These are phyloP conservation scores for Cromileptes altivelis DNA, from an alignment of 2,113 vertebrate genomes.

Conservation along the genomic window DNA sequence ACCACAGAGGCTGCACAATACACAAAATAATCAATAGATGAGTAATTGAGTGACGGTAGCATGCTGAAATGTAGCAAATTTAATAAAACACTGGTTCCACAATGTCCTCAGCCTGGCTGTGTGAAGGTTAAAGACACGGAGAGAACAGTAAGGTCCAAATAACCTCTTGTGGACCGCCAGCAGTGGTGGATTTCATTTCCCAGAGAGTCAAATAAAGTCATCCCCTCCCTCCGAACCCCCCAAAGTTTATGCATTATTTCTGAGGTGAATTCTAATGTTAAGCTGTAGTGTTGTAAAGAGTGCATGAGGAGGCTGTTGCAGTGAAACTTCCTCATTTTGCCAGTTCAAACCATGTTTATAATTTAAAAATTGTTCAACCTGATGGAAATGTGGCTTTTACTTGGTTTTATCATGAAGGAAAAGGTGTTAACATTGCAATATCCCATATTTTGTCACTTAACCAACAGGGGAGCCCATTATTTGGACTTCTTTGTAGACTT, in stretches of 20 bases:
- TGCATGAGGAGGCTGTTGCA: background rate
- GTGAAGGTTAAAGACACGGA: slow-evolving; percentile 17
- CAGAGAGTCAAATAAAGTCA: slow-evolving; percentile 13
- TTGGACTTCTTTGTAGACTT: background rate
- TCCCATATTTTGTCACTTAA: background rate
- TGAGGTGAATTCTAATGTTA: background rate
- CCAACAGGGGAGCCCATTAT: background rate
- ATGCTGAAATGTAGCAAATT: background rate
- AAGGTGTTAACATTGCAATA: background rate
- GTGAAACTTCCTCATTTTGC: background rate
- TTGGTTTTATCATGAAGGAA: background rate
- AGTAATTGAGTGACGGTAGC: slow-evolving; percentile 13
- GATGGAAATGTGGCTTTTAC: background rate
- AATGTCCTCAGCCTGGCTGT: background rate
- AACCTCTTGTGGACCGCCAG: slow-evolving; percentile 1
- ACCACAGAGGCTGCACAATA: background rate
- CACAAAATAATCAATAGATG: slow-evolving; percentile 21
- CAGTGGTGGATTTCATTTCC: background rate
- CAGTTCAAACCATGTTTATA: background rate
- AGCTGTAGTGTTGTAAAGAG: background rate
- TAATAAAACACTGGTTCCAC: background rate
- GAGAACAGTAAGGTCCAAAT: background rate
- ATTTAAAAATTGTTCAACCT: background rate
- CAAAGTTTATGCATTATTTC: background rate
- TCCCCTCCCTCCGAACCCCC: background rate